Base-by-base conservation (phyloP, 1,140 invertebrate genomes). In the Brachionus koreanus region DNA sequence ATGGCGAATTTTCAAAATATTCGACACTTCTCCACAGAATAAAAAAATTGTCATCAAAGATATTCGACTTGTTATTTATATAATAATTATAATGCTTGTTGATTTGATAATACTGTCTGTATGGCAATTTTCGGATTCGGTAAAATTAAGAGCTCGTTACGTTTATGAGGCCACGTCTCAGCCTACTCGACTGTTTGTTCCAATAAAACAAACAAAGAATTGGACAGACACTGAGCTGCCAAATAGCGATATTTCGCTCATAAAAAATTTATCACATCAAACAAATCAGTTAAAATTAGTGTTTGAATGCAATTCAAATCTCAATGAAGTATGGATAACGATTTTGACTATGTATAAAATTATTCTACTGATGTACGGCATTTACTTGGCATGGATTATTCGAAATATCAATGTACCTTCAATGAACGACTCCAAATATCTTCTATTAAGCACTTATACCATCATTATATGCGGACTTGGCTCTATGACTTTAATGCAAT, bases 1-100 rank as follows among this genome's bases (percentile, higher is more conserved):
- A 5, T 86, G 85, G 85, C 67, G 86, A 65, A 84, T 86, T 5
- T 82, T 84, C 46, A 82, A 84, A 74, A 85, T 86, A 76, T 86
- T 86, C 77, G 65, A 83, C 7, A 83, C 84, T 33, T 84, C 84
- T 9, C 83, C 84, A 10, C 46, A 65, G 12, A 69, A 84, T 3
- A 85, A 85, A 81, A 83, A 84, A 43, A 83, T 85, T 77, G 83
- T 86, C 3, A 86, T 86, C 16, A 81, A 83, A 46, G 85, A 86
- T 75, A 82, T 74, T 29, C 82, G 82, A 16, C 82, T 85, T n/a
- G 82, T 85, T 72, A n/a, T 84, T 43, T 83, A 85, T 23, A 83
- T 84, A 25, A 52, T 69, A n/a, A 35, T 69, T 13, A 42, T 86
- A 23, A 33, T 86, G 52, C 16, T 84, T 13, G 67, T 84, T 77